Evolutionary conservation across 2,888 invertebrate species (phyloP).

Genomic region (Perizoma affinitatum): DNA sequence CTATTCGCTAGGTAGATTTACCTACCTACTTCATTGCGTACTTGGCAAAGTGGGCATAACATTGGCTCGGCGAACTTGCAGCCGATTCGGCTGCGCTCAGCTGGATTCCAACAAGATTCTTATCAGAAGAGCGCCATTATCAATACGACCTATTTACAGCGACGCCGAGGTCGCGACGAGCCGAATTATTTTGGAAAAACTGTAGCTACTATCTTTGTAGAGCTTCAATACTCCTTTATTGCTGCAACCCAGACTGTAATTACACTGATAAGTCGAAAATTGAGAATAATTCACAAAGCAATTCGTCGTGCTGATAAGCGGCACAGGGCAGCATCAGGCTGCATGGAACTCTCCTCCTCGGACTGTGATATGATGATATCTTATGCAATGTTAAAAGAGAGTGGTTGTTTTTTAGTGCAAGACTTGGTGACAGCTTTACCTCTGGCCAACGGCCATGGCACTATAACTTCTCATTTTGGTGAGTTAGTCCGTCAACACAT

Average conservation of each 20-base stretch:
- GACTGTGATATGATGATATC: conserved; percentile 52
- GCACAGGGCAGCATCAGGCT: conserved; percentile 39
- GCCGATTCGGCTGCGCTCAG: conserved; percentile 63
- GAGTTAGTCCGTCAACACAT: conserved; percentile 78
- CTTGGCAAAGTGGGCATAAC: conserved; percentile 75
- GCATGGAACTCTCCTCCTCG: conserved; percentile 35
- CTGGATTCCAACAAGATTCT: conserved; percentile 75
- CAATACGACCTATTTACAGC: conserved; percentile 75
- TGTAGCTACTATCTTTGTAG: conserved; percentile 43
- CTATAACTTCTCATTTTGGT: conserved; percentile 83
- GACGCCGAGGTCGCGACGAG: conserved; percentile 64
- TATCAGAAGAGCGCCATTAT: conserved; percentile 75
- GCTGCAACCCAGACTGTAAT: conserved; percentile 44
- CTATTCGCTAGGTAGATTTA: conserved; percentile 40
- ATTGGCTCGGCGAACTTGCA: conserved; percentile 71
- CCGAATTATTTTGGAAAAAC: conserved; percentile 49
- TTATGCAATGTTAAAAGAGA: conserved; percentile 79
- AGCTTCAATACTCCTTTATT: conserved; percentile 44
- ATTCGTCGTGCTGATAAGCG: conserved; percentile 55
- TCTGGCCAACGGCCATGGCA: conserved; percentile 83
- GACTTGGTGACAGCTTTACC: conserved; percentile 85
- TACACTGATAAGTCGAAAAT: conserved; percentile 51
- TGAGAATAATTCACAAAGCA: conserved; percentile 44
- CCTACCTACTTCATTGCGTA: conserved; percentile 63
- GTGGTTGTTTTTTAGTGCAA: conserved; percentile 84